Evolutionary conservation across 2,113 vertebrate species (phyloP).

Genomic region (Craseonycteris thonglongyai): DNA sequence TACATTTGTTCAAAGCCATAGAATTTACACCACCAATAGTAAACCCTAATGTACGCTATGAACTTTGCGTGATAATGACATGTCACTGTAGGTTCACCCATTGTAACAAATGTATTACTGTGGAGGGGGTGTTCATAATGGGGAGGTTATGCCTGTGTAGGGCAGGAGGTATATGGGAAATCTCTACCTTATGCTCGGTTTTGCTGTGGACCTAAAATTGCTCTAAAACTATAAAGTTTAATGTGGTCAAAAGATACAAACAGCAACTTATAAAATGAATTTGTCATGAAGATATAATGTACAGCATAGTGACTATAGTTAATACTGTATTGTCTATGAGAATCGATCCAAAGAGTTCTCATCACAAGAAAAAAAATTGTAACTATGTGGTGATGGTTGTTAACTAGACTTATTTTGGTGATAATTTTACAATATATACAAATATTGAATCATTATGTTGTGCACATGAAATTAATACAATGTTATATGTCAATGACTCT

Average conservation of each 20-base stretch:
- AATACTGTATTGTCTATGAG: background rate
- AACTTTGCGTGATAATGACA: rapidly evolving
- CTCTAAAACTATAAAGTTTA: background rate
- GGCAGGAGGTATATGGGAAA: rapidly evolving
- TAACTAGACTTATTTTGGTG: background rate
- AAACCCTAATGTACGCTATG: background rate
- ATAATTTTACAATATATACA: background rate
- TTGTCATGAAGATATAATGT: background rate
- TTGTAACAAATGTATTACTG: rapidly evolving
- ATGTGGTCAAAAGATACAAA: background rate
- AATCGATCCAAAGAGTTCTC: background rate
- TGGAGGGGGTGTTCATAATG: too few relatives aligned
- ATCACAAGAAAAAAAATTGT: background rate
- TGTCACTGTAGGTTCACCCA: rapidly evolving
- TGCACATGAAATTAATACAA: background rate
- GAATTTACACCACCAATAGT: too few relatives aligned
- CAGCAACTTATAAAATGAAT: background rate
- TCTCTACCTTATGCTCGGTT: background rate
- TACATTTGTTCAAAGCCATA: background rate
- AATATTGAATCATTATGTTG: background rate
- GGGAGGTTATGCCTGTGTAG: rapidly evolving
- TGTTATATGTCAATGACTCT: background rate
- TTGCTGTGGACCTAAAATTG: background rate
- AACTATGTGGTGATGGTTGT: background rate
- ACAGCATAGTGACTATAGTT: background rate